Conservation (phyloP, 2,888 invertebrate species). For the Perizoma flavofasciatum region DNA sequence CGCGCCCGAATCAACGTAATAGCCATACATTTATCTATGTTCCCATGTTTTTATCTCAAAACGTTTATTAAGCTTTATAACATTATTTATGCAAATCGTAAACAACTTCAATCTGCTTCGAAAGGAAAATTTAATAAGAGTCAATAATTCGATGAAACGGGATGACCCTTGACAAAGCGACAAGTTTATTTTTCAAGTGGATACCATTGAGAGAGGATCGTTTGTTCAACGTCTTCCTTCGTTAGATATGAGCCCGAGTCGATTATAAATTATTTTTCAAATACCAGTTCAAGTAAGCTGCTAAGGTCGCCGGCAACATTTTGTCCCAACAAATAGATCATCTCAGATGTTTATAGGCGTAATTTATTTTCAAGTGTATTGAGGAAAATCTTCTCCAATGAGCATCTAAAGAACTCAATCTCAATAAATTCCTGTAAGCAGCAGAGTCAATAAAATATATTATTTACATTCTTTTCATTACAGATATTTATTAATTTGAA, state of each 20-base stretch:
- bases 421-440: slow-evolving; percentile 39
- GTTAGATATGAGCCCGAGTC: slow-evolving; percentile 56
- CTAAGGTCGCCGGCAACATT: slow-evolving; percentile 44
- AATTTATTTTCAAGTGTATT: slow-evolving; percentile 44
- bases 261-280: slow-evolving; percentile 45
- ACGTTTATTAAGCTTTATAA: slow-evolving; percentile 7
- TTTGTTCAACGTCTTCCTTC: slow-evolving; percentile 50
- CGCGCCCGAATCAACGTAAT: slow-evolving; percentile 8
- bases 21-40: slow-evolving; percentile 4
- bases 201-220: slow-evolving; percentile 45
- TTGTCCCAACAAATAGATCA: slow-evolving; percentile 50
- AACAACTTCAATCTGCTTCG: slow-evolving; percentile 40
- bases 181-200: slow-evolving; percentile 59
- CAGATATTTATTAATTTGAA: slow-evolving; percentile 6
- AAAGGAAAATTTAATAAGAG: slow-evolving; percentile 53
- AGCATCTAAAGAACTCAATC: slow-evolving; percentile 38
- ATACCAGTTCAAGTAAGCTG: slow-evolving; percentile 47
- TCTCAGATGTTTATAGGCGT: slow-evolving; percentile 42
- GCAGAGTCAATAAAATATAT: slow-evolving; percentile 31
- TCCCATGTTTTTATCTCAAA: slow-evolving; percentile 5
- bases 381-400: slow-evolving; percentile 41
- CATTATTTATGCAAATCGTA: slow-evolving; percentile 23
- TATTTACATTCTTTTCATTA: slow-evolving; percentile 20
- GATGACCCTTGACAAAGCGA: slow-evolving; percentile 55
- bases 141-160: slow-evolving; percentile 55